Evolutionary conservation across 2,113 vertebrate genomes (phyloP), one percentile per base, ranked within the genome.

Genomic region (Esox niger): DNA sequence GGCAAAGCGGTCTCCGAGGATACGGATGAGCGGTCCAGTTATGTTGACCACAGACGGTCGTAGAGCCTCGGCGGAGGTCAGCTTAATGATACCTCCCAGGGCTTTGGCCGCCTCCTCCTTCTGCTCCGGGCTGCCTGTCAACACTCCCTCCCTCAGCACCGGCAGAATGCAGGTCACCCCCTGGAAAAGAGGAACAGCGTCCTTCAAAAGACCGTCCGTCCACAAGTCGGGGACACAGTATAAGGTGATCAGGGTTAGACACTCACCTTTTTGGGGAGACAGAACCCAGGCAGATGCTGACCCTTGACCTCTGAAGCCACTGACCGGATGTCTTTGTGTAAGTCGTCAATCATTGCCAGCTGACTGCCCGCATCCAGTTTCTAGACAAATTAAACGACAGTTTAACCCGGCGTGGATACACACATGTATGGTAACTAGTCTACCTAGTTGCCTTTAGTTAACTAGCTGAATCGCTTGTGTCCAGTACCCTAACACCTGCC

Each of bases 81-180:
- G 87, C 63, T 92, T 94, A 79, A 99, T 98, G 79, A 99, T 93
- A 0, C 94, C 90, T 33, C 97, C 96, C 69, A 99, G 80, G 0
- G 96, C 97, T 82, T 95, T 96, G 54, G 97, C 95, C 0, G 97
- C 96, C 77, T 99, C 97, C 74, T 99, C 96, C 73, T 99, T 99
- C 90, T 98, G 96, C 69, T 99, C 97, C 0, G 97, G 96, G 75
- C 88, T 97, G 60, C 97, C 97, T 1, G 94, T 97, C 77, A 99
- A 88, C 79, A 99, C 93, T 1, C 97, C 97, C 84, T 99, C 97
- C 73, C 97, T 92, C 66, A 99, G 86, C 71, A 99, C 94, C 4
- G 96, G 95, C 29, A 99, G 91, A 83, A 99, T 98, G 66, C 95
- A 99, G 26, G 95, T 96, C 74, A 98, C 97, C 11, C 97, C 97